A percentile compares a stretch with the other conserved stretches of the same genome.
phyloP scores from a whole-genome alignment of 2,113 vertebrate genomes.

The Melanotaenia duboulayi region DNA sequence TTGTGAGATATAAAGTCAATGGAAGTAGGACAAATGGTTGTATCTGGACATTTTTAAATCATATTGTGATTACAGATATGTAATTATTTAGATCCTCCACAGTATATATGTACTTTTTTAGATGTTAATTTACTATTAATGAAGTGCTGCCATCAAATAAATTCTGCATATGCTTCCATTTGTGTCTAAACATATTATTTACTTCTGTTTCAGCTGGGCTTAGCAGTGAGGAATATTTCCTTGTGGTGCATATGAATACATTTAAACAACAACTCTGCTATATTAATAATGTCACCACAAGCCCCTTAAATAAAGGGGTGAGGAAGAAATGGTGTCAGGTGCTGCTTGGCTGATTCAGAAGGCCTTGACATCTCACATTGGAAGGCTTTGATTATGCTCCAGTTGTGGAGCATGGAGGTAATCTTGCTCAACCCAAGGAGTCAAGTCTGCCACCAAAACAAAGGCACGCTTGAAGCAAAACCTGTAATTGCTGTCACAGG shows the following conservation, averaged over 20 bases:
- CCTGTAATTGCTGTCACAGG: slow-evolving; percentile 80
- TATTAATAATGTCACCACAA: slow-evolving; percentile 34
- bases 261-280: slow-evolving; percentile 43
- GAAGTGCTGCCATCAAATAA: slow-evolving; percentile 17
- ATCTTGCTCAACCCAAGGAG: slow-evolving; percentile 71
- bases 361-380: slow-evolving; percentile 54
- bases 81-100: slow-evolving; percentile 32
- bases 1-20: slow-evolving; percentile 23
- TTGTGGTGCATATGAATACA: slow-evolving; percentile 21
- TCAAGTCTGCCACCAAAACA: slow-evolving; percentile 73
- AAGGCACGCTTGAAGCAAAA: slow-evolving; percentile 70
- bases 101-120: slow-evolving; percentile 18
- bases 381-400: slow-evolving; percentile 71
- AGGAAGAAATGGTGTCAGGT: slow-evolving; percentile 27
- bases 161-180: not conserved
- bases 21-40: slow-evolving; percentile 31
- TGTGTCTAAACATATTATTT: not conserved
- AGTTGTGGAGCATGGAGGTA: slow-evolving; percentile 64
- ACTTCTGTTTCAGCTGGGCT: slow-evolving; percentile 7
- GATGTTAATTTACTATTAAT: slow-evolving; percentile 51
- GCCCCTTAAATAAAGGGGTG: slow-evolving; percentile 18
- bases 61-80: slow-evolving; percentile 29
- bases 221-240: slow-evolving; percentile 4
- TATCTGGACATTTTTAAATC: slow-evolving; percentile 10
- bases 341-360: slow-evolving; percentile 55